Percentiles rank a stretch among this genome's conserved stretches.
phyloP scores from a whole-genome alignment of 2,797 vertebrate species.

The Kryptopterus vitreolus region DNA sequence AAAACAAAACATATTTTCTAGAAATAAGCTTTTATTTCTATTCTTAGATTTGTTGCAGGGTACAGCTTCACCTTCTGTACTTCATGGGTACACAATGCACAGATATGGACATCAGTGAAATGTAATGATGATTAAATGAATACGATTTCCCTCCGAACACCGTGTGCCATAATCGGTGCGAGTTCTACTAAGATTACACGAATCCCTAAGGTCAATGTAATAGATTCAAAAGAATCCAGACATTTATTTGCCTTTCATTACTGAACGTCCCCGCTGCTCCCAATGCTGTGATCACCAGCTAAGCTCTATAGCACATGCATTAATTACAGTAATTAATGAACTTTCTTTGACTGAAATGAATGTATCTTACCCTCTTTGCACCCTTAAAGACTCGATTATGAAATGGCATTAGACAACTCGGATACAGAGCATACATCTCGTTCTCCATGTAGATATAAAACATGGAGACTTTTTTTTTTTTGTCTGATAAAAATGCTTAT shows the following conservation, averaged over 20 bases:
- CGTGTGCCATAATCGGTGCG: background rate
- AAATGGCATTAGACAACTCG: background rate
- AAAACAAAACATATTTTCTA: no score
- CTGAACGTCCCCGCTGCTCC: background rate
- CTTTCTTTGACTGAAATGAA: constrained; percentile 6
- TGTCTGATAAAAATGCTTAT: no score
- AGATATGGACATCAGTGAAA: background rate
- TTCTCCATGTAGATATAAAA: no score
- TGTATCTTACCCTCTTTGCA: background rate
- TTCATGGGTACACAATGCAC: background rate
- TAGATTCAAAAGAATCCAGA: background rate
- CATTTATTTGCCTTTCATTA: background rate
- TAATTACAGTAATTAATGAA: constrained; percentile 21
- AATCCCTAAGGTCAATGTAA: background rate
- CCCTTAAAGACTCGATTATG: background rate
- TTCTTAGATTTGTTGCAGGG: no score
- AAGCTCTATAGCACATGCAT: background rate
- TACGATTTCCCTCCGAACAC: background rate
- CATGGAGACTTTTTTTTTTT: no score
- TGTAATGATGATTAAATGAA: background rate
- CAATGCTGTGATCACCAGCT: background rate
- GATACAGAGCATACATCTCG: background rate
- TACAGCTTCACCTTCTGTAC: background rate
- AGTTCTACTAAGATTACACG: background rate
- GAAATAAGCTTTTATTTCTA: no score